Base-by-base conservation (phyloP, 2,888 invertebrate genomes). In the Pediacus dermestoides region DNA sequence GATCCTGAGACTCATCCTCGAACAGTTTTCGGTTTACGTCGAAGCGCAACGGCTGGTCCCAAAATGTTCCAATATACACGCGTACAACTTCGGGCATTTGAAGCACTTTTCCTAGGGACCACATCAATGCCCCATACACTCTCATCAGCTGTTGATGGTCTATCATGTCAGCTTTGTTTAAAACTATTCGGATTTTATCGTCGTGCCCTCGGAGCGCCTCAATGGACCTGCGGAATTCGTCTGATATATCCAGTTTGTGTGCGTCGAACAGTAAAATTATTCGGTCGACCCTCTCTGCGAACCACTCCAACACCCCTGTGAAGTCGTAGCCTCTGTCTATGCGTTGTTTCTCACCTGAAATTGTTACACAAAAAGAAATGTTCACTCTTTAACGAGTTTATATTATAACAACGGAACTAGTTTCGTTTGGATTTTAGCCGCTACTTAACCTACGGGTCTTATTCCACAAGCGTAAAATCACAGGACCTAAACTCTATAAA, bases 141-240 rank as follows among this genome's bases (percentile, higher is more conserved):
- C 95, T 74, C 96, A 99, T 97, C 49, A 99, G 72, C 68, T 97
- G 96, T 66, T 97, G 97, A 65, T 96, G 95, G 68, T 97, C 95
- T 31, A 99, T 88, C 92, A 95, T 95, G 64, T 99, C 99, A 3
- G 97, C 95, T 69, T 99, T 99, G 73, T 99, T 99, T 1, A 99
- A 74, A 37, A 97, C 95, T 60, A 99, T 99, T 44, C 97, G 79
- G 50, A 99, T 97, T 74, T 96, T 96, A 63, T 95, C 95, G 64
- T 95, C 95, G 65, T 95, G 93, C 0, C 93, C 93, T 46, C 91
- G 78, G 7, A 96, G 73, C 1, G 95, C 95, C 68, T 97, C 96
- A 58, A 99, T 99, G 34, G 94, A 93, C 53, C 96, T 76, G 43
- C 93, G 77, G 70, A 99, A 97, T 72, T 99, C 99, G 69, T 99